Conservation (phyloP, 2,113 vertebrate genomes). For the Andinoacara biseriatus region DNA sequence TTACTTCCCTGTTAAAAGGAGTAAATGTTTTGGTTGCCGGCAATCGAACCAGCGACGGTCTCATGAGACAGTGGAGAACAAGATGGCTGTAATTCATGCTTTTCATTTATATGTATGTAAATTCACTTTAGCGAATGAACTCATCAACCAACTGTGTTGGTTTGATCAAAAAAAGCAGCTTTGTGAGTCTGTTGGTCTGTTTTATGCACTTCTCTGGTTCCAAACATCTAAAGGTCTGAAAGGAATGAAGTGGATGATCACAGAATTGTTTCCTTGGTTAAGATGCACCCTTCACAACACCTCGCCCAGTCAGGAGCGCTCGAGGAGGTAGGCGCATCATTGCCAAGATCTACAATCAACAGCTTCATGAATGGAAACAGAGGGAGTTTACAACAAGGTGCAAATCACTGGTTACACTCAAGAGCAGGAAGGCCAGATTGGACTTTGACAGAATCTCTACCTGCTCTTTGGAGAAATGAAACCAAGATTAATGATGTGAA, state of each 20-base stretch:
- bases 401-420: neutral
- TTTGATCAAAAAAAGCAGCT: too few species aligned
- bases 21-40: neutral
- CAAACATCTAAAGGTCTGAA: neutral
- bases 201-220: too few species aligned
- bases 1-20: neutral
- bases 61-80: neutral
- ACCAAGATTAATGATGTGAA: too few species aligned
- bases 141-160: neutral
- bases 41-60: neutral
- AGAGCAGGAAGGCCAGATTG: neutral
- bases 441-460: neutral
- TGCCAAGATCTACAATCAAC: neutral
- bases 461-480: too few species aligned
- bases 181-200: too few species aligned
- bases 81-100: too few species aligned
- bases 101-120: too few species aligned
- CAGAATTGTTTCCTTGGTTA: neutral
- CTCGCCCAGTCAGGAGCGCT: neutral
- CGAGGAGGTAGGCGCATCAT: fast-evolving
- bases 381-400: neutral
- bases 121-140: too few species aligned
- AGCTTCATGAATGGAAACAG: neutral
- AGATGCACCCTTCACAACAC: neutral
- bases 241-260: neutral